Evolutionary conservation across 2,797 vertebrate species (phyloP).

Genomic region (Myiotriccus ornatus): DNA sequence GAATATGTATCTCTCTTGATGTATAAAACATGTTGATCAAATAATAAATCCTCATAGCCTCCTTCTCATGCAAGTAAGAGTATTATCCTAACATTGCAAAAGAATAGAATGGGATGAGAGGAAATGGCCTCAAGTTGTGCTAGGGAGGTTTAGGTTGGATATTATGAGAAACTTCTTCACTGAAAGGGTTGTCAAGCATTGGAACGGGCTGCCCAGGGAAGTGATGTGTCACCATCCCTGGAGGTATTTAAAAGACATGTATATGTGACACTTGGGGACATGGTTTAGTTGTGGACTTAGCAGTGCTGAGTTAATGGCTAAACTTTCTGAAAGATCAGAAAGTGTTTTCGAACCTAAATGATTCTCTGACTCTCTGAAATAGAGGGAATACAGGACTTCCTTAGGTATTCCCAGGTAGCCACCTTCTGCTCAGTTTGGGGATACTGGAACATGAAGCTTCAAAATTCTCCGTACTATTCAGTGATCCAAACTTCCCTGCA

Average conservation of each 20-base stretch:
- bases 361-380: neutral
- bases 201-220: neutral
- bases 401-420: neutral
- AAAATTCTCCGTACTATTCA: rapidly evolving
- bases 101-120: neutral
- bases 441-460: neutral
- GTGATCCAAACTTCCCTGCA: neutral
- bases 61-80: neutral
- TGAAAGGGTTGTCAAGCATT: neutral
- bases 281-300: neutral
- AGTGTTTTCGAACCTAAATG: neutral
- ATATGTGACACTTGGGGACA: neutral
- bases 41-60: neutral
- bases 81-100: neutral
- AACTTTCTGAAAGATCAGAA: too few relatives aligned
- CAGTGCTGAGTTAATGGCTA: neutral
- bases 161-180: neutral
- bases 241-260: neutral
- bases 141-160: neutral
- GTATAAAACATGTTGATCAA: neutral
- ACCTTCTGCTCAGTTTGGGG: rapidly evolving
- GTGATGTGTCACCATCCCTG: neutral
- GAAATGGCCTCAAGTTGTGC: neutral
- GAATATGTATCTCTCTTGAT: neutral
- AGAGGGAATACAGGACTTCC: neutral